Conservation (phyloP, 2,888 invertebrate genomes). For the Apotomis turbidana region DNA sequence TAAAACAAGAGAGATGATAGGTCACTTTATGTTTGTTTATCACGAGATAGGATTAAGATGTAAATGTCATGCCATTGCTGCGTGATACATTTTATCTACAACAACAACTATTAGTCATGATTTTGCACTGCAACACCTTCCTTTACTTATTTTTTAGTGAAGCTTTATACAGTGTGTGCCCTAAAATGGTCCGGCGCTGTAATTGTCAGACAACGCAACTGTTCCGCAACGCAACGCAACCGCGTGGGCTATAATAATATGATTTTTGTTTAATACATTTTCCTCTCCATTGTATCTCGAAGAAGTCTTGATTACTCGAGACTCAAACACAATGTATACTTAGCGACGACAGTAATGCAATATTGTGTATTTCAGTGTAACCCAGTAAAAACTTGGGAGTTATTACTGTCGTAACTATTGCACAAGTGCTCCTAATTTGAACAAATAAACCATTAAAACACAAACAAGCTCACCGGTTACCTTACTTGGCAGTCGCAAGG, state of each 20-base stretch:
- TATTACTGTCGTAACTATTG: constrained; percentile 47
- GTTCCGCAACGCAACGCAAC: background rate
- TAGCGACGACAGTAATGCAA: constrained; percentile 9
- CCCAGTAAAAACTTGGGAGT: constrained; percentile 16
- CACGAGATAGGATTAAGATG: no score
- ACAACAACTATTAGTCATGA: background rate
- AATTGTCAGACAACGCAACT: background rate
- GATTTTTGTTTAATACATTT: background rate
- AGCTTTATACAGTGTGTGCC: background rate
- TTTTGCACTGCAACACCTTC: background rate
- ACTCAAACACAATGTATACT: background rate
- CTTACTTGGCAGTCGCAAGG: constrained; percentile 74
- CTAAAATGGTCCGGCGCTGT: constrained; percentile 7
- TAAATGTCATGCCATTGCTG: no score
- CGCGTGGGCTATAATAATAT: constrained; percentile 25
- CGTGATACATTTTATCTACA: no score
- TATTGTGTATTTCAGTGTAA: constrained; percentile 4
- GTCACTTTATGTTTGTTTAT: no score
- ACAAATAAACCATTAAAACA: constrained; percentile 64
- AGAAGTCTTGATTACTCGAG: background rate
- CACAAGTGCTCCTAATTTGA: constrained; percentile 65
- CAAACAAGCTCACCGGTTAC: constrained; percentile 65
- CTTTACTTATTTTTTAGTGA: background rate
- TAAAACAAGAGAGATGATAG: no score
- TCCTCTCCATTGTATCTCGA: constrained; percentile 6